Conservation (phyloP, 2,888 invertebrate genomes). For the Ophion ventricosus region DNA sequence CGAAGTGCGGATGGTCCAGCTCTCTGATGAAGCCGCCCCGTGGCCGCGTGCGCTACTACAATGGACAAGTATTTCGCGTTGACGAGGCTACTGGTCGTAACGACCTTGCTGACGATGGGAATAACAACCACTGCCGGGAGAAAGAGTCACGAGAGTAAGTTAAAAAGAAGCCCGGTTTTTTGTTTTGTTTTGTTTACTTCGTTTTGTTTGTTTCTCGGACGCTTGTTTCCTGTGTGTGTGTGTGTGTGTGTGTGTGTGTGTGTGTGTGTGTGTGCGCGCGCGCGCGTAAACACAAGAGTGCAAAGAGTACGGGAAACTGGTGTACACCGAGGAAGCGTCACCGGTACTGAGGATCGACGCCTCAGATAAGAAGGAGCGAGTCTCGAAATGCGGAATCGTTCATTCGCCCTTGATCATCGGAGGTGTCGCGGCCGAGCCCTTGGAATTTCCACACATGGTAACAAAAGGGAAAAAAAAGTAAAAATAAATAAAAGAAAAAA, state of each 20-base stretch:
- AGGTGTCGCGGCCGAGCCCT: slow-evolving; percentile 79
- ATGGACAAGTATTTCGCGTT: neutral
- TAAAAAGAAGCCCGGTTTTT: neutral
- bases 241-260: too few relatives aligned
- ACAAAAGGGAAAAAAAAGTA: too few relatives aligned
- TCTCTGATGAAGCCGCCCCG: neutral
- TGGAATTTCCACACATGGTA: slow-evolving; percentile 88
- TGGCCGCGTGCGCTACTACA: neutral
- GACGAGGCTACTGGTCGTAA: neutral
- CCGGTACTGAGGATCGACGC: slow-evolving; percentile 77
- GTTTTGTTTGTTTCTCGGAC: neutral
- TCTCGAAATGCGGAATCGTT: slow-evolving; percentile 82
- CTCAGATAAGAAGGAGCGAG: slow-evolving; percentile 64
- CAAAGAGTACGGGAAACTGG: slow-evolving; percentile 81
- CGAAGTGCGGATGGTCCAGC: neutral
- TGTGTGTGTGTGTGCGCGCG: too few relatives aligned
- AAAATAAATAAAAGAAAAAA: too few relatives aligned
- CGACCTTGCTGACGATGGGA: neutral
- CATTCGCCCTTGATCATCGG: slow-evolving; percentile 83
- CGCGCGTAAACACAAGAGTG: slow-evolving; percentile 79
- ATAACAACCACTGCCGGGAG: slow-evolving; percentile 40
- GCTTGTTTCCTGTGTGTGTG: too few relatives aligned
- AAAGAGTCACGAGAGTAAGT: slow-evolving; percentile 66
- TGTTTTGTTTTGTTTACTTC: neutral
- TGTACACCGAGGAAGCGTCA: slow-evolving; percentile 77